Base-by-base conservation (phyloP, 1,140 invertebrate genomes). In the Helicorthomorpha holstii region DNA sequence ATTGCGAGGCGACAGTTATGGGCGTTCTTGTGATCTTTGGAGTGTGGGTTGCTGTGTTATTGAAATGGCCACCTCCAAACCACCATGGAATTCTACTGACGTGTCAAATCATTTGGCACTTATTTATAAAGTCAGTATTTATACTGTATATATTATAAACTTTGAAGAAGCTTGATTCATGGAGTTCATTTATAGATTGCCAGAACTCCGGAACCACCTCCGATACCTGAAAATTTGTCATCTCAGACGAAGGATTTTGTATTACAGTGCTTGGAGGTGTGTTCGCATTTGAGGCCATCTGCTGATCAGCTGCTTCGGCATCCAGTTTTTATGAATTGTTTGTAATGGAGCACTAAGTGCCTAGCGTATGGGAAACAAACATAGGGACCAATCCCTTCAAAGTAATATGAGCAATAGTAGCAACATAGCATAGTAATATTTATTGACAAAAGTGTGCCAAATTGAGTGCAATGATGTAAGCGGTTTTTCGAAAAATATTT, bases 1-100 rank as follows among this genome's bases (percentile, higher is more conserved):
- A n/a, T 58, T 74, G 48, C 56, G 71, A 48, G 72, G 72, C 2
- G 69, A 73, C 54, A 62, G 64, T 47, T 74, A 74, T 59, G 72
- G 72, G 10, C 56, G 71, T 41, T 66, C 67, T 3, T 73, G 72
- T 64, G 72, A 74, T 58, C 60, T 74, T 2, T 74, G 72, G 72
- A 70, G 69, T 60, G 61, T 73, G 12, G 72, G 71, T 2, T 74
- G 72, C 59, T 63, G 62, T 29, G 66, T 74, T 49, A 71, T 74
- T 41, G 72, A 74, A 56, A 74, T 74, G 72, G 61, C 62, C 3
- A 72, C 71, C 21, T 64, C 63, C 19, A 68, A 66, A 53, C 70
- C 71, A 16, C 72, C 72, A 2, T 74, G 72, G 72, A 66, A 65
- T 57, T 68, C 67, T 22, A 60, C 63, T 45, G 63, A 70, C 49